Evolutionary conservation across 2,113 vertebrate genomes (phyloP), one percentile per base, ranked within the genome.

Genomic region (Hyperoodon ampullatus): DNA sequence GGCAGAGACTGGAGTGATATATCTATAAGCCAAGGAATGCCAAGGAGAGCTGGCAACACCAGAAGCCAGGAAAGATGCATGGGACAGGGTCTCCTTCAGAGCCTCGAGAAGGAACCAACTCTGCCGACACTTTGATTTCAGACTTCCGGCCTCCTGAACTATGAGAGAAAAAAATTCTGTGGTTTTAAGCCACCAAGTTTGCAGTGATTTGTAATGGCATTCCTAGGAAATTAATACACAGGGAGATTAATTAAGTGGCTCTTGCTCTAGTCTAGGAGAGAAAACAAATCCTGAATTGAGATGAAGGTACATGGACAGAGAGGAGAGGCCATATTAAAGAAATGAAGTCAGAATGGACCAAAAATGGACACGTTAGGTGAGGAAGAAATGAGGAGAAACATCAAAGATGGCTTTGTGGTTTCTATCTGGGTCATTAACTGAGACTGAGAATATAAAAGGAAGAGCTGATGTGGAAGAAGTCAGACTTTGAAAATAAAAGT

Each of bases 401-500:
- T 58, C 26, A 53, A 68, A 92, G 44, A 33, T 2, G 5, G 16
- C 35, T 71, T 75, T 65, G 12, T 44, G 44, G 44, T 63, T 92
- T 95, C 84, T 65, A 50, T 61, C 63, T 81, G 24, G 15, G 39
- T 86, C 71, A 71, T 66, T 77, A 66, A 68, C 35, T 66, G 33
- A 63, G 28, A 77, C 83, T 39, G 33, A 74, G 39, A 75, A 47
- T 55, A 47, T 35, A 87, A 33, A 28, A 92, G n/a, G 50, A 61
- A 89, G 33, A 78, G 53, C 12, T 60, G 35, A 78, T 33, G 9
- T 72, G 26, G 47, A 87, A 66, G 14, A 63, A 90, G n/a, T 47
- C 47, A 68, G 8, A 75, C 28, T 68, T 74, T n/a, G n/a, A 78
- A 83, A 88, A 88, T 95, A n/a, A 94, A 93, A 63, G 70, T 70